Conservation (phyloP, 2,113 vertebrate species). For the Istiophorus platypterus region DNA sequence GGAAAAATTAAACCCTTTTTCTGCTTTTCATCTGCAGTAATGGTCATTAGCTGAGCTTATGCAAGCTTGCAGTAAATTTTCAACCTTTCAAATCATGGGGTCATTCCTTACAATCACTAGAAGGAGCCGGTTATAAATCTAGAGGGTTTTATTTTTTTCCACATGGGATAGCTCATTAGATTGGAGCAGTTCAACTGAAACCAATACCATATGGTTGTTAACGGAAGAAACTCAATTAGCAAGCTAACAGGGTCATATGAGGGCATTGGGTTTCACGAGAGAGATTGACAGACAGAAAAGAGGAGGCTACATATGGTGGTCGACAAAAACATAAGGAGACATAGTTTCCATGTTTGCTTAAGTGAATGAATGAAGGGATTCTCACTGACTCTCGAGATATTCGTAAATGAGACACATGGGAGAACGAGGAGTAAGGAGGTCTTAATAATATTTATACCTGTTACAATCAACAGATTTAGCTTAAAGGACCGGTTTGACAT, state of each 20-base stretch:
- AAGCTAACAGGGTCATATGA: conserved; percentile 65
- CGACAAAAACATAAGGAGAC: conserved; percentile 11
- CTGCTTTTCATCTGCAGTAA: conserved; percentile 76
- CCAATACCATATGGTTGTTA: conserved; percentile 81
- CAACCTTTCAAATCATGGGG: conserved; percentile 71
- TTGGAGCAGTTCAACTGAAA: conserved; percentile 67
- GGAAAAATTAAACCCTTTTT: conserved; percentile 68
- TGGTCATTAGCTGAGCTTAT: conserved; percentile 64
- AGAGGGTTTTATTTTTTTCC: conserved; percentile 64
- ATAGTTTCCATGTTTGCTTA: conserved; percentile 28
- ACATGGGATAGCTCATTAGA: conserved; percentile 79
- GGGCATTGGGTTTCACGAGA: conserved; percentile 45
- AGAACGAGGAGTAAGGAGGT: not conserved
- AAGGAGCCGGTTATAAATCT: conserved; percentile 77
- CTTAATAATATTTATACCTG: conserved; percentile 1
- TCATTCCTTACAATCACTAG: conserved; percentile 68
- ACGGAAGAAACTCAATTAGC: conserved; percentile 76
- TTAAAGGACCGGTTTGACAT: not conserved
- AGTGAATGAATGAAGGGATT: conserved; percentile 11
- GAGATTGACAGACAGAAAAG: conserved; percentile 46
- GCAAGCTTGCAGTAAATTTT: conserved; percentile 56
- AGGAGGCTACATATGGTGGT: conserved; percentile 1
- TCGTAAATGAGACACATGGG: conserved; percentile 1
- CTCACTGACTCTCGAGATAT: conserved; percentile 5
- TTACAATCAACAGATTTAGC: conserved; percentile 1